Evolutionary conservation across 2,888 invertebrate genomes (phyloP).

Genomic region (Cerceris ruficornis): DNA sequence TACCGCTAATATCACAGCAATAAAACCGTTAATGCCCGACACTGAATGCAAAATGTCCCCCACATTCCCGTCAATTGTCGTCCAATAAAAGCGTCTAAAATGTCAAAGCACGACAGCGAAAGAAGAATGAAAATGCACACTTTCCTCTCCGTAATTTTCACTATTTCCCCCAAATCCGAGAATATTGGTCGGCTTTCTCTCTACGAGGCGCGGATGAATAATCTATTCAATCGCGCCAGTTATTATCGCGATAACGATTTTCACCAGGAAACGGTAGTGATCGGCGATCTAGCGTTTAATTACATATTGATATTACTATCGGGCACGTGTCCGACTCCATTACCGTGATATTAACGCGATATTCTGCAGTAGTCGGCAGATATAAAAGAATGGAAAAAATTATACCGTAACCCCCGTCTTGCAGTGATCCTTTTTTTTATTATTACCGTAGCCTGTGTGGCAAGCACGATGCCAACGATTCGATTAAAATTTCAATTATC

Average conservation of each 20-base stretch:
- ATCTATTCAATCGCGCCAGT: conserved; percentile 35
- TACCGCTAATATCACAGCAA: no score
- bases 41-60: no score
- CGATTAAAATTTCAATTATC: conserved; percentile 58
- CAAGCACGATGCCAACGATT: conserved; percentile 27
- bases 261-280: conserved; percentile 25
- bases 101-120: background rate
- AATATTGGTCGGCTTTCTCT: conserved; percentile 17
- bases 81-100: no score
- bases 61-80: no score
- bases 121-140: background rate
- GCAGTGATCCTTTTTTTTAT: background rate
- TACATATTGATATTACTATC: conserved; percentile 53
- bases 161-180: background rate
- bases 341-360: conserved; percentile 36
- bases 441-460: background rate
- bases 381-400: conserved; percentile 41
- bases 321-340: conserved; percentile 47
- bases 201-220: conserved; percentile 12
- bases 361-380: background rate
- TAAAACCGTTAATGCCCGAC: no score
- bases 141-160: conserved; percentile 3
- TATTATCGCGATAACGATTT: conserved; percentile 48
- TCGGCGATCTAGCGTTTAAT: conserved; percentile 56
- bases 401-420: conserved; percentile 20